Evolutionary conservation across 2,888 invertebrate genomes (phyloP).

Genomic region (Dione vanillae): DNA sequence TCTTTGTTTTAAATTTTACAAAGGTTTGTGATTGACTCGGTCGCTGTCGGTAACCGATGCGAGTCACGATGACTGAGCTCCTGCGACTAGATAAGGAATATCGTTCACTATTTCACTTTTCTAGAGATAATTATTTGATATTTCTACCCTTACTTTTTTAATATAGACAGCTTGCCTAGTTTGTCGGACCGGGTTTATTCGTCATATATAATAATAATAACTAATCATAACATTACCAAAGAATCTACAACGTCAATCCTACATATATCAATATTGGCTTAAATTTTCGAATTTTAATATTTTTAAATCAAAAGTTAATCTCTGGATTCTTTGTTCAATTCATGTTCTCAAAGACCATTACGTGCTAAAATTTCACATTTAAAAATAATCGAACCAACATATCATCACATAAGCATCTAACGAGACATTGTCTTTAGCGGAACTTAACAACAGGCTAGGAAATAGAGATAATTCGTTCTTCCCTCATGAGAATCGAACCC

Average conservation of each 20-base stretch:
- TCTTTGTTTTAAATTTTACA: conserved; percentile 14
- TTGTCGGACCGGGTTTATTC: background rate
- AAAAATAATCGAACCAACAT: no score
- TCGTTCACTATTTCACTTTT: conserved; percentile 21
- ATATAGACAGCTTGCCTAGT: background rate
- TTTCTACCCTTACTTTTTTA: background rate
- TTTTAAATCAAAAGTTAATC: no score
- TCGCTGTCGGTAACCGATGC: conserved; percentile 5
- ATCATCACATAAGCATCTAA: no score
- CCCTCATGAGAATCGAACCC: background rate
- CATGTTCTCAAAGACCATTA: no score
- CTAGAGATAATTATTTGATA: background rate
- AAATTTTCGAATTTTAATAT: no score
- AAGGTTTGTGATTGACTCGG: conserved; percentile 10
- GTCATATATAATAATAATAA: no score
- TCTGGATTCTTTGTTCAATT: no score
- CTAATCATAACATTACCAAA: no score
- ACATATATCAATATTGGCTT: no score
- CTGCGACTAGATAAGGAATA: conserved; percentile 21
- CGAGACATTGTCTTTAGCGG: no score
- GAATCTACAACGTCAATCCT: no score
- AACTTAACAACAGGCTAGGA: background rate
- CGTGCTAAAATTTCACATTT: no score
- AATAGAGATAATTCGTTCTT: background rate
- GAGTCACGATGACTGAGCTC: conserved; percentile 22